Conservation (phyloP, 2,888 invertebrate genomes). For the Sialis fuliginosa region DNA sequence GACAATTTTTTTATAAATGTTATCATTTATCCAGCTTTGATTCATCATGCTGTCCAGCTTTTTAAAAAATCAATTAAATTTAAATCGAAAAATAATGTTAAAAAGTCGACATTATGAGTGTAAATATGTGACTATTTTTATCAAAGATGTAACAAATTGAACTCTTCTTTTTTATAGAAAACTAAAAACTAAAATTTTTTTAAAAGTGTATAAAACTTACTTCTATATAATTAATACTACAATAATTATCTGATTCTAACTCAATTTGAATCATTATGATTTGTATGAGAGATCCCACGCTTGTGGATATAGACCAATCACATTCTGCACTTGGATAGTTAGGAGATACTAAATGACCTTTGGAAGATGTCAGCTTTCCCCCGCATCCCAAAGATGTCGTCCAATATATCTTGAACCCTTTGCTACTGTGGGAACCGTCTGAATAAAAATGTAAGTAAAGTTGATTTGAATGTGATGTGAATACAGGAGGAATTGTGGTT, state of each 20-base stretch:
- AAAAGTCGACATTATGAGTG: no score
- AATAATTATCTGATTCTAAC: constrained; percentile 38
- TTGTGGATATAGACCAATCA: constrained; percentile 58
- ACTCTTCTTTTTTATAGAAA: no score
- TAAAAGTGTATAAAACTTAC: constrained; percentile 23
- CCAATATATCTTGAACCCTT: constrained; percentile 62
- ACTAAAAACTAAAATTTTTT: no score
- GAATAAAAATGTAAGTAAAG: constrained; percentile 60
- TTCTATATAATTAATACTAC: constrained; percentile 52
- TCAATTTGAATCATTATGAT: constrained; percentile 53
- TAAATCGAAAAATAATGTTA: no score
- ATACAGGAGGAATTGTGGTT: constrained; percentile 33
- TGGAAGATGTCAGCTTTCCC: constrained; percentile 46
- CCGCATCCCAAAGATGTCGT: constrained; percentile 61
- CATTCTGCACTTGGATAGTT: constrained; percentile 74
- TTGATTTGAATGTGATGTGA: constrained; percentile 60
- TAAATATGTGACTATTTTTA: no score
- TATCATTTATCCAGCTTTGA: no score
- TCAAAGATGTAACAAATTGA: no score
- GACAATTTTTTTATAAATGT: no score
- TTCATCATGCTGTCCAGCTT: no score
- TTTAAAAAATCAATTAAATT: no score
- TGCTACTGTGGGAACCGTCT: constrained; percentile 39
- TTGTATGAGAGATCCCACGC: constrained; percentile 50
- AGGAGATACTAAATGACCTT: constrained; percentile 66